Evolutionary conservation across 1,140 invertebrate genomes (phyloP), one percentile per base, ranked within the genome.

Genomic region (Drosophila nebulosa): DNA sequence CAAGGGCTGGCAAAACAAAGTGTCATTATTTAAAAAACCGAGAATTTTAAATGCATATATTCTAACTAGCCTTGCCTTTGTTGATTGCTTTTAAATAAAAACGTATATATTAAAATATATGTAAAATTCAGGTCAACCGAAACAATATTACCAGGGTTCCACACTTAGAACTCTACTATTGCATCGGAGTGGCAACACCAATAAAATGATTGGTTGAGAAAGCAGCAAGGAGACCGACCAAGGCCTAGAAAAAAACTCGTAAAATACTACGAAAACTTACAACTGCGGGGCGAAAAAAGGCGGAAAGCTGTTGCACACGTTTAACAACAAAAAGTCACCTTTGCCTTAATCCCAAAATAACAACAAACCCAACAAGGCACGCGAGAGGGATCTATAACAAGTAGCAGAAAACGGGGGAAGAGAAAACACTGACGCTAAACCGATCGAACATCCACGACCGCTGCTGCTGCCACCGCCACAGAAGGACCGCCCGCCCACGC

Each of bases 261-360:
- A 80, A 86, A 68, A 77, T 81, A 69, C 58, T 64, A 74, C 74
- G 81, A 85, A 88, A 78, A 81, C 81, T 63, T 81, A 75, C 62
- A 85, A 85, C 78, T 85, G 81, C 81, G 69, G 64, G 77, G 71
- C 51, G 36, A 52, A 53, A 32, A 60, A 39, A 69, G 50, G n/a
- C 61, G 66, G 74, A 73, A 68, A 71, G 62, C 81, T 76, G 78
- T 85, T 79, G 64, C 53, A 64, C 53, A 62, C 68, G 51, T 32
- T 56, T n/a, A 61, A 69, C 65, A 52, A 64, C 72, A 57, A 22
- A 7, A 22, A 53, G 36, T 55, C 66, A 66, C 22, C 32, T 58
- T 75, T 59, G 59, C 59, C 59, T 53, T 58, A 58, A 12, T 39
- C 32, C 7, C 55, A 57, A 1, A 14, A n/a, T n/a, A 53, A 32